These are phyloP conservation scores for Osmerus eperlanus DNA, from an alignment of 2,113 vertebrate species.

Conservation along the genomic window DNA sequence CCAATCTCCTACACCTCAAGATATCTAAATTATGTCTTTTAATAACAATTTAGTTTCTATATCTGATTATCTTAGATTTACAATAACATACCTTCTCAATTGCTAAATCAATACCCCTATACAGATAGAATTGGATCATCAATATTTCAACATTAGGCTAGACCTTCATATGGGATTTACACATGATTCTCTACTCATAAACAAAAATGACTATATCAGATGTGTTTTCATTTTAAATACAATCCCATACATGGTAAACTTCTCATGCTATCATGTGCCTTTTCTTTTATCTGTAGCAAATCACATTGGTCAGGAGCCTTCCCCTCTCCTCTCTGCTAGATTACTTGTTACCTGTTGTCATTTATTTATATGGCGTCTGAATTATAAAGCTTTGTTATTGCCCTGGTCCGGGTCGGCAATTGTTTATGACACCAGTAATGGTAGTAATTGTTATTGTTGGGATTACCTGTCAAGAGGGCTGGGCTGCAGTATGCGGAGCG, in stretches of 20 bases:
- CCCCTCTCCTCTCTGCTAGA: constrained; percentile 73
- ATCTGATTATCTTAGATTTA: constrained; percentile 41
- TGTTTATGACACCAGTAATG: constrained; percentile 99
- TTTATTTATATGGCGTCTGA: constrained; percentile 92
- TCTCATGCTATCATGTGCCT: background rate
- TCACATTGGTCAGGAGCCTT: constrained; percentile 69
- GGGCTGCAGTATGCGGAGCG: constrained; percentile 73
- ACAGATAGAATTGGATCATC: constrained; percentile 36
- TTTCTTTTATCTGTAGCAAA: background rate
- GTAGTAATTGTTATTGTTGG: constrained; percentile 99
- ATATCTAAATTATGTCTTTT: constrained; percentile 23
- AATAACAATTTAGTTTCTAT: constrained; percentile 5
- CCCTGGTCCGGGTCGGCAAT: constrained; percentile 85
- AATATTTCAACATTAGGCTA: constrained; percentile 28
- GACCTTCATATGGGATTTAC: background rate
- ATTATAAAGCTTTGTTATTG: constrained; percentile 96
- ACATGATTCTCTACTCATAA: too few relatives aligned
- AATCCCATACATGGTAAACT: background rate
- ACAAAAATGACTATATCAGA: too few relatives aligned
- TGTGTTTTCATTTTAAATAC: background rate
- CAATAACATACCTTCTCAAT: constrained; percentile 20
- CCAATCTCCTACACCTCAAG: background rate
- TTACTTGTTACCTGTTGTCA: constrained; percentile 94
- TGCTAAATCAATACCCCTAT: constrained; percentile 46
- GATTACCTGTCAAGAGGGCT: constrained; percentile 99